Conservation (phyloP, 2,113 vertebrate genomes). For the Paedocypris sp. region DNA sequence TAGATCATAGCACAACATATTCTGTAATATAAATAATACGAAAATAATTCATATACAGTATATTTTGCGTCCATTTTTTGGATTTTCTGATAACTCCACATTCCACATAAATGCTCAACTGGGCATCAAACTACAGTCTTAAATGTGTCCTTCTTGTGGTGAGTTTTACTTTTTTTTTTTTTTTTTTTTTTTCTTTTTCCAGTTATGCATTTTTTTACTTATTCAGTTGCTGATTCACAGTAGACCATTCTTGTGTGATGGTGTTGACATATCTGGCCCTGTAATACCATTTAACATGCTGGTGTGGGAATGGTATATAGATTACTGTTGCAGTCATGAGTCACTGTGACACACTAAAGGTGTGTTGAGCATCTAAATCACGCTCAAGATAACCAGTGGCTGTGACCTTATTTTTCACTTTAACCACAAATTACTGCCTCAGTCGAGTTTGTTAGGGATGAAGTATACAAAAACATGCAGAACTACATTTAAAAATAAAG, state of each 20-base stretch:
- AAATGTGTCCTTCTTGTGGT: too few species aligned
- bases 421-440: background rate
- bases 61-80: too few species aligned
- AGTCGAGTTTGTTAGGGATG: background rate
- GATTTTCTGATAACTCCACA: too few species aligned
- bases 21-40: too few species aligned
- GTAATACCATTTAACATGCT: slow-evolving; percentile 31
- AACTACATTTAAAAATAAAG: too few species aligned
- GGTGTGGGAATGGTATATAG: slow-evolving; percentile 37
- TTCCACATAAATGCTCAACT: too few species aligned
- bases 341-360: slow-evolving; percentile 41
- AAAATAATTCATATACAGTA: too few species aligned
- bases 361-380: slow-evolving; percentile 43
- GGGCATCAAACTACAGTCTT: too few species aligned
- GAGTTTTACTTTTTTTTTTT: too few species aligned
- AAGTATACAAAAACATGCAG: background rate
- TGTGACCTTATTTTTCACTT: slow-evolving; percentile 45
- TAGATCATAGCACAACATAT: background rate
- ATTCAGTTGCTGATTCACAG: too few species aligned
- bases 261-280: slow-evolving; percentile 10
- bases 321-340: slow-evolving; percentile 38
- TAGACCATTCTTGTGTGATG: slow-evolving; percentile 6
- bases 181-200: too few species aligned
- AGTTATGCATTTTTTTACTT: too few species aligned
- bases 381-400: slow-evolving; percentile 43